Evolutionary conservation across 2,113 vertebrate genomes (phyloP).

Genomic region (Falco punctatus): DNA sequence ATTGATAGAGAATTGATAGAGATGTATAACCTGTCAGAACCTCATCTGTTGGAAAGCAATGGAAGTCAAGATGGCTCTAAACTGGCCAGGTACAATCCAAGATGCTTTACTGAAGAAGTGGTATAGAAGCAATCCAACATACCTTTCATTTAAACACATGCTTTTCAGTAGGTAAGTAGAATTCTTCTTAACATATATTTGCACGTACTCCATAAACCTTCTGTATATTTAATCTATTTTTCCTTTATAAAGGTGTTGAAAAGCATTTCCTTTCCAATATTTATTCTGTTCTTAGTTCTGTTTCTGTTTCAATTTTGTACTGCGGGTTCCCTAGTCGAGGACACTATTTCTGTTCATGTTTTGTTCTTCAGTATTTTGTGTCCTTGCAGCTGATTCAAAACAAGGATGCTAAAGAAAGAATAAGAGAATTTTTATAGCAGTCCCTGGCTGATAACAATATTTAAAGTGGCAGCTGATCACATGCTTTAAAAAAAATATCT

Average conservation of each 20-base stretch:
- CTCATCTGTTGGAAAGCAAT: not conserved
- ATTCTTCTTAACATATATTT: not conserved
- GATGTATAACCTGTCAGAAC: not conserved
- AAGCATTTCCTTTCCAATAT: not conserved
- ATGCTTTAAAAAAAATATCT: not conserved
- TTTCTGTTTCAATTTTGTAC: not conserved
- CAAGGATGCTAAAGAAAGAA: not conserved
- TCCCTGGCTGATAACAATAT: not conserved
- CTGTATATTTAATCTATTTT: not conserved
- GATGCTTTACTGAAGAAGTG: not conserved
- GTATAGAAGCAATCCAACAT: not conserved
- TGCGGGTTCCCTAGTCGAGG: not conserved
- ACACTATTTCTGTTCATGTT: not conserved
- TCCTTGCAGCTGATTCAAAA: conserved; percentile 31
- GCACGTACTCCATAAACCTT: not conserved
- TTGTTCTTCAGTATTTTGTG: not conserved
- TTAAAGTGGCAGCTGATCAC: not conserved
- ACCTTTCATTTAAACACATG: not conserved
- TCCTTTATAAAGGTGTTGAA: not conserved
- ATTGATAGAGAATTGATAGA: not conserved
- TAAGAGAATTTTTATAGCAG: not conserved
- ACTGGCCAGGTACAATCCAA: not conserved
- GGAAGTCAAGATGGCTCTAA: not conserved
- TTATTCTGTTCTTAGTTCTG: not conserved
- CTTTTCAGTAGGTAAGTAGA: not conserved